Conservation (phyloP, 2,888 invertebrate genomes). For the Diplolepis rosae region DNA sequence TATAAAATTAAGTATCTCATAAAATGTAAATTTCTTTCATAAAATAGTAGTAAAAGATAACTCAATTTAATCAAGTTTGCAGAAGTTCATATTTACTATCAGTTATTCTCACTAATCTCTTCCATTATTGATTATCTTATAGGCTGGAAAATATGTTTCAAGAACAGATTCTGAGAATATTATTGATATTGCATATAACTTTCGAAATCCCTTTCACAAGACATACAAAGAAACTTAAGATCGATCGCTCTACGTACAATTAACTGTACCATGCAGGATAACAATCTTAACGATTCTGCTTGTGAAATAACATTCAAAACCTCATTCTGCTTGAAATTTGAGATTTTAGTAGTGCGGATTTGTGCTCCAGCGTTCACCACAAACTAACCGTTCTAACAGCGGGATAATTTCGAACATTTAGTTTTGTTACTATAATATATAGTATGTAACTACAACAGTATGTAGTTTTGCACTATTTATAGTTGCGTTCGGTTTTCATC, state of each 20-base stretch:
- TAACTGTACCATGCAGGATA: background rate
- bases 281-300: background rate
- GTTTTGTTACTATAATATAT: background rate
- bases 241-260: background rate
- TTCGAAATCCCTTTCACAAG: background rate
- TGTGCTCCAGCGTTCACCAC: background rate
- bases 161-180: background rate
- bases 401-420: constrained; percentile 6
- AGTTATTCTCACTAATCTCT: too few relatives aligned
- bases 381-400: constrained; percentile 5
- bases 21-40: too few relatives aligned
- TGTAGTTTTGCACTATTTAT: constrained; percentile 25
- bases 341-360: background rate
- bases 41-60: too few relatives aligned
- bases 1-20: too few relatives aligned
- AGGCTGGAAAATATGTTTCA: too few relatives aligned
- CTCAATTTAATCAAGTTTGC: too few relatives aligned
- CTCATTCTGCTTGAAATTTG: background rate
- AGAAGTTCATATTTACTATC: too few relatives aligned
- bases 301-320: background rate
- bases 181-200: background rate
- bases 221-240: background rate
- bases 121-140: too few relatives aligned
- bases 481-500: constrained; percentile 21
- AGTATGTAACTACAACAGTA: background rate